Base-by-base conservation (phyloP, 2,797 vertebrate species). In the Lacerta viridis region DNA sequence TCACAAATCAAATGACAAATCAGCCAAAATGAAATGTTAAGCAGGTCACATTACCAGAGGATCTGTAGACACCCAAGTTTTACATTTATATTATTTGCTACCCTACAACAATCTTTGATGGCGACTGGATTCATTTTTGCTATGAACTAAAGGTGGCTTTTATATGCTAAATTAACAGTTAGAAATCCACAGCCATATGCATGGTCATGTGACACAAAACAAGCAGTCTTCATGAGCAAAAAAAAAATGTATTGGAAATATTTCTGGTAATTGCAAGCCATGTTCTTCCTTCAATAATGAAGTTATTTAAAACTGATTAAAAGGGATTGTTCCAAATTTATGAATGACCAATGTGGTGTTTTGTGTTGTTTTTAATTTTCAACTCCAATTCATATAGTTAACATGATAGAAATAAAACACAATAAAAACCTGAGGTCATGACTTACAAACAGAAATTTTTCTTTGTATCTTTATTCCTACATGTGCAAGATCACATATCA, bases 251-350 rank as follows among this genome's bases (percentile, higher is more conserved):
- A 94, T 92, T 90, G 82, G 80, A 96, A 96, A 96, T 88, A 93
- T 93, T 97, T 94, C 92, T 94, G 93, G 90, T 94, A n/a, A 95
- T 94, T 95, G 95, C 96, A 97, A 97, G 95, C 95, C 96, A 97
- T 96, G 96, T 86, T 92, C 29, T 87, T 89, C 94, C 81, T 76
- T 89, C 68, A 6, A 81, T 87, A 82, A 86, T 89, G 84, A 77
- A 66, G 17, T 27, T 9, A 91, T 59, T 94, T 84, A 90, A 92
- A 84, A 90, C 0, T 61, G 11, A 90, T 92, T 93, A 85, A 87
- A 80, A 88, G 64, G 27, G 93, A 87, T 23, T 39, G 43, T 33
- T 88, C 1, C 80, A 93, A 91, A 64, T 75, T 92, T 4, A 90
- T 11, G 5, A 87, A 1, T 27, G 23, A 1, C 3, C 43, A 75